Evolutionary conservation across 2,888 invertebrate genomes (phyloP).

Genomic region (Pollenia angustigena): DNA sequence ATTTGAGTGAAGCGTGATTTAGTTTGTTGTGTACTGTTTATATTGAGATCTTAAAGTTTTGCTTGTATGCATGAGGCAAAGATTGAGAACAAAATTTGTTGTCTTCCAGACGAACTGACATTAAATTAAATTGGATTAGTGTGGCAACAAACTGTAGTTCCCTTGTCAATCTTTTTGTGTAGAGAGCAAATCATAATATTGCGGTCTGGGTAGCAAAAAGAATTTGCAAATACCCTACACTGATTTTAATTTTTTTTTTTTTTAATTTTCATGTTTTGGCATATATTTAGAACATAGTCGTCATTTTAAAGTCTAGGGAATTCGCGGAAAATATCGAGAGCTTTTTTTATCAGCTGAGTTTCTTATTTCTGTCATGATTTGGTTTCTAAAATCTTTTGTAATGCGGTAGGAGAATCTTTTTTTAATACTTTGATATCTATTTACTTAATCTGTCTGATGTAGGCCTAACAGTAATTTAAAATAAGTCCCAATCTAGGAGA

Average conservation of each 20-base stretch:
- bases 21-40: neutral
- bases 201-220: neutral
- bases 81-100: conserved; percentile 36
- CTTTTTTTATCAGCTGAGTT: too few species aligned
- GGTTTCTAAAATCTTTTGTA: too few species aligned
- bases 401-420: too few species aligned
- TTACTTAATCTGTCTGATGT: too few species aligned
- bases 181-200: conserved; percentile 67
- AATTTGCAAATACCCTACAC: conserved; percentile 24
- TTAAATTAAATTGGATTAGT: conserved; percentile 83
- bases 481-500: too few species aligned
- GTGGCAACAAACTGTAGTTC: conserved; percentile 76
- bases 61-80: conserved; percentile 31
- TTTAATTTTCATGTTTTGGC: too few species aligned
- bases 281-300: too few species aligned
- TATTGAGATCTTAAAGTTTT: conserved; percentile 9
- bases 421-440: too few species aligned
- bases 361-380: too few species aligned
- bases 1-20: conserved; percentile 48
- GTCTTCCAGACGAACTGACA: conserved; percentile 83
- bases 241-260: neutral
- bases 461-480: too few species aligned
- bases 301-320: too few species aligned
- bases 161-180: conserved; percentile 81
- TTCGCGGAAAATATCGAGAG: too few species aligned